Evolutionary conservation across 2,113 vertebrate genomes (phyloP).

Genomic region (Notarius lentiginosus): DNA sequence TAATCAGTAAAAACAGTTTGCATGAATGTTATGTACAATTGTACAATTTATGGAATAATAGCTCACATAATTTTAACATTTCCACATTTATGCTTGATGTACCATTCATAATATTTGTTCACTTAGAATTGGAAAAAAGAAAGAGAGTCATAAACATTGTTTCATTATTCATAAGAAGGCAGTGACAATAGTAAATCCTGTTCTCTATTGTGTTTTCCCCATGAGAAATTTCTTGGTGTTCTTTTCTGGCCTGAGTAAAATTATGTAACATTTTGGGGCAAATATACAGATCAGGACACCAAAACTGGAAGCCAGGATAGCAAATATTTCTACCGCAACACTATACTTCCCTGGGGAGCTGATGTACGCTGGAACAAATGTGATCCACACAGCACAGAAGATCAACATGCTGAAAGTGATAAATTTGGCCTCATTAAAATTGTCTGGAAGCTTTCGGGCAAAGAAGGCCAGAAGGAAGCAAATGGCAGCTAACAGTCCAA

Average conservation of each 20-base stretch:
- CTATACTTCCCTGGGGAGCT: slow-evolving; percentile 70
- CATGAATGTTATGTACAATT: background rate
- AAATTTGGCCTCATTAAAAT: slow-evolving; percentile 67
- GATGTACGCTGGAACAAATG: slow-evolving; percentile 71
- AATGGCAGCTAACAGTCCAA: slow-evolving; percentile 69
- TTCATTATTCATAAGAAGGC: background rate
- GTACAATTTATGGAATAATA: background rate
- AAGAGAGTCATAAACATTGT: background rate
- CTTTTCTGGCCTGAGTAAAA: slow-evolving; percentile 67
- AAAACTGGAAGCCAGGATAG: slow-evolving; percentile 70
- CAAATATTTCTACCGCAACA: slow-evolving; percentile 69
- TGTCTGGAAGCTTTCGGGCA: slow-evolving; percentile 71
- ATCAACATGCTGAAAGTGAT: slow-evolving; percentile 79
- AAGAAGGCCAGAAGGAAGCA: slow-evolving; percentile 71
- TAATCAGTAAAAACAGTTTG: background rate
- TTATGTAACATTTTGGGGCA: slow-evolving; percentile 74
- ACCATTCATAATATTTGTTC: too few relatives aligned
- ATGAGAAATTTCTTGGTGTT: slow-evolving; percentile 67
- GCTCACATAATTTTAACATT: background rate
- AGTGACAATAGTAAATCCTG: background rate
- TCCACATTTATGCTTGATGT: background rate
- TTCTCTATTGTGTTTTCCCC: slow-evolving; percentile 49
- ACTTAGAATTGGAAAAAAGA: background rate
- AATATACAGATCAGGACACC: slow-evolving; percentile 69
- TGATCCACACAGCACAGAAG: slow-evolving; percentile 72